Conservation (phyloP, 1,140 invertebrate species). For the Aphis craccivora region DNA sequence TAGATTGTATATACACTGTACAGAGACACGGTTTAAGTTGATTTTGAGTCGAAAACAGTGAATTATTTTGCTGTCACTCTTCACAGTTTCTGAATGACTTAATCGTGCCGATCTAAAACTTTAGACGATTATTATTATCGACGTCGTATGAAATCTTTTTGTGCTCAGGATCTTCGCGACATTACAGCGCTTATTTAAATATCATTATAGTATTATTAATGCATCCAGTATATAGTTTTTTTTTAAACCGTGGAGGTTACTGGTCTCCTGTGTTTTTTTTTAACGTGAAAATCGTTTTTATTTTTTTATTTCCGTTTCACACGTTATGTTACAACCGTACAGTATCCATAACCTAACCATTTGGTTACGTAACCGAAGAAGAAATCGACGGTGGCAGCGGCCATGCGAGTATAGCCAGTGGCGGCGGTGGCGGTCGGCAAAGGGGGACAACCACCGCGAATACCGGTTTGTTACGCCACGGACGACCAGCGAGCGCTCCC, state of each 20-base stretch:
- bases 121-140: too few species aligned
- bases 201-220: not conserved
- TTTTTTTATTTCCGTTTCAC: not conserved
- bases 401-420: not conserved
- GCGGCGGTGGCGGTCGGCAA: not conserved
- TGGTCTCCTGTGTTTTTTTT: too few species aligned
- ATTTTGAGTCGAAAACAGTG: not conserved
- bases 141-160: not conserved
- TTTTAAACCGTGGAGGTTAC: not conserved
- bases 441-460: not conserved
- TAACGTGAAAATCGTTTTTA: not conserved
- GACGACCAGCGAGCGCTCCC: not conserved
- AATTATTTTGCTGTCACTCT: not conserved
- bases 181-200: too few species aligned
- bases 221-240: not conserved
- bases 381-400: slow-evolving; percentile 4
- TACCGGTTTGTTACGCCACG: slow-evolving; percentile 56
- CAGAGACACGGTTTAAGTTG: not conserved
- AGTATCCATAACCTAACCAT: not conserved
- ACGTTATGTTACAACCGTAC: not conserved
- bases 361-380: slow-evolving; percentile 50
- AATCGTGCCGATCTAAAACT: not conserved
- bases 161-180: not conserved
- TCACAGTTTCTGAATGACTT: too few species aligned
- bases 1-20: not conserved